Conservation (phyloP, 2,888 invertebrate species). For the Lepeophtheirus nordmannii region DNA sequence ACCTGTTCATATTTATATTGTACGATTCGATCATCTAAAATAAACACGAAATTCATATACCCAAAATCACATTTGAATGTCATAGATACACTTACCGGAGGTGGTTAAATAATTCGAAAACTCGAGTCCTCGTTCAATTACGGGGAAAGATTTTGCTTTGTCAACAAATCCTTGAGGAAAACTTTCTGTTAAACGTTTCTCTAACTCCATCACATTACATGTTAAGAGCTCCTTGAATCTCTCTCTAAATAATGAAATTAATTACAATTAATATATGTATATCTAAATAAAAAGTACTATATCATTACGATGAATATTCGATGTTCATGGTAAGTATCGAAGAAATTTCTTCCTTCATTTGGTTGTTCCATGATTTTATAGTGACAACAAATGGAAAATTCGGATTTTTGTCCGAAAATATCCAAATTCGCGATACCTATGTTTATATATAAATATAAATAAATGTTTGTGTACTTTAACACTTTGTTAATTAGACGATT, state of each 20-base stretch:
- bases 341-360: not conserved
- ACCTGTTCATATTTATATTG: constrained; percentile 78
- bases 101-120: not conserved
- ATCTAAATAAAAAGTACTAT: not conserved
- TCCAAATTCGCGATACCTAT: not conserved
- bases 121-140: not conserved
- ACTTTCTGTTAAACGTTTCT: not conserved
- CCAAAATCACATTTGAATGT: not conserved
- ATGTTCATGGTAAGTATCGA: not conserved
- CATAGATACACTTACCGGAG: not conserved
- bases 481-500: not conserved
- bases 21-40: constrained; percentile 64
- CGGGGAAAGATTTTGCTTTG: not conserved
- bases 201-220: not conserved
- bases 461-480: not conserved
- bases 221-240: not conserved
- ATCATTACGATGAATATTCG: not conserved
- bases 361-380: not conserved
- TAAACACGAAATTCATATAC: not conserved
- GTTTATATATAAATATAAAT: not conserved
- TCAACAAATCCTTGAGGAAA: not conserved
- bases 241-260: not conserved
- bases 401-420: not conserved
- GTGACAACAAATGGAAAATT: not conserved
- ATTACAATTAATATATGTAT: not conserved